A percentile compares a stretch with the other conserved stretches of the same genome.
Evolutionary conservation across 2,113 vertebrate species (phyloP).

Genomic region (Rutilus rutilus): DNA sequence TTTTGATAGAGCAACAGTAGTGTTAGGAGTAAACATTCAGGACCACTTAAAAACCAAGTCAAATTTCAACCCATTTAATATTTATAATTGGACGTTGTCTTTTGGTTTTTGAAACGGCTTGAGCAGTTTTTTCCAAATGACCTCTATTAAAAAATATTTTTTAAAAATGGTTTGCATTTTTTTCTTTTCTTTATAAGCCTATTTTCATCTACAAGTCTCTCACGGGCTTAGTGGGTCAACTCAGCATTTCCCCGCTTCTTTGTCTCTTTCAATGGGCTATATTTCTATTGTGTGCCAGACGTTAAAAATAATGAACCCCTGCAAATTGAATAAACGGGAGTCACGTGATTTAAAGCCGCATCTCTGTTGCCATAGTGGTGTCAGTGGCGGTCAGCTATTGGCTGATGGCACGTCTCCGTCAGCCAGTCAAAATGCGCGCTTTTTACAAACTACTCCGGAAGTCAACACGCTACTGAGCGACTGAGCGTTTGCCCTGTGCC

Average conservation of each 20-base stretch:
- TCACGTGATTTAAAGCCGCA: slow-evolving; percentile 68
- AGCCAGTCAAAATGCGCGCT: slow-evolving; percentile 72
- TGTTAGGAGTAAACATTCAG: slow-evolving; percentile 32
- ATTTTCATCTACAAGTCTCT: not conserved
- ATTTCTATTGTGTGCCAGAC: slow-evolving; percentile 19
- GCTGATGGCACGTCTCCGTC: slow-evolving; percentile 16
- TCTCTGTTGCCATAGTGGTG: slow-evolving; percentile 70
- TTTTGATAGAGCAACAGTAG: slow-evolving; percentile 34
- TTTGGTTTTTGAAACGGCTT: slow-evolving; percentile 49
- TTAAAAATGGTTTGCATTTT: slow-evolving; percentile 45
- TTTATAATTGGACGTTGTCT: slow-evolving; percentile 47
- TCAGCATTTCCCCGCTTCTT: not conserved
- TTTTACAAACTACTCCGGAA: slow-evolving; percentile 79
- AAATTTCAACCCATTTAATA: slow-evolving; percentile 44
- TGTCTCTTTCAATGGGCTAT: not conserved
- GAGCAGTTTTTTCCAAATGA: slow-evolving; percentile 45
- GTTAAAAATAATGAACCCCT: not conserved
- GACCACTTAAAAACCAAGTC: slow-evolving; percentile 21
- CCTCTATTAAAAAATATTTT: slow-evolving; percentile 66
- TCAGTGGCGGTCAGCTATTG: slow-evolving; percentile 61
- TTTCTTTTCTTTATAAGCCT: slow-evolving; percentile 16
- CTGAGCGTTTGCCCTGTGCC: not conserved
- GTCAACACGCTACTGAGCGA: slow-evolving; percentile 46
- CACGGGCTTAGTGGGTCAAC: not conserved
- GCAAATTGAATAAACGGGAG: not conserved